Evolutionary conservation across 1,140 invertebrate species (phyloP).

Genomic region (Bombus pyrosoma): DNA sequence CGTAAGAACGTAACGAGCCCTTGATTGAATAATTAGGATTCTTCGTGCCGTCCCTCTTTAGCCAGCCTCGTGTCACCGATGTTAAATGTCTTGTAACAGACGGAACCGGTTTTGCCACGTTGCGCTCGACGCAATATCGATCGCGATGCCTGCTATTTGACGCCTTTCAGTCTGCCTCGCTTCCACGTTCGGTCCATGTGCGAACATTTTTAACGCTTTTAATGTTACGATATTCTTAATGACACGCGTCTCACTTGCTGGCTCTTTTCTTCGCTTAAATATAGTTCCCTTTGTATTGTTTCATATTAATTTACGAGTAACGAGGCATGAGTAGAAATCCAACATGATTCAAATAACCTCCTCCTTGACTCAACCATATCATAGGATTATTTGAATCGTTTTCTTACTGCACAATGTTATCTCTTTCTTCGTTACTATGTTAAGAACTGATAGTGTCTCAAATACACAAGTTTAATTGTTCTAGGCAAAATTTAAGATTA

Average conservation of each 20-base stretch:
- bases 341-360: no score
- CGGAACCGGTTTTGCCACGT: constrained; percentile 40
- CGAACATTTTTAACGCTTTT: background rate
- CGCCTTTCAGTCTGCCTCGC: background rate
- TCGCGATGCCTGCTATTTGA: constrained; percentile 31
- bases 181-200: background rate
- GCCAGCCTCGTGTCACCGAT: constrained; percentile 31
- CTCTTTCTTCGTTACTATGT: no score
- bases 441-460: fast-evolving
- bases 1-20: background rate
- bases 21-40: constrained; percentile 53
- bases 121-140: constrained; percentile 13
- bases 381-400: no score
- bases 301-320: no score
- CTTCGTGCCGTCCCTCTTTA: constrained; percentile 2
- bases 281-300: no score
- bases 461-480: no score
- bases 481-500: no score
- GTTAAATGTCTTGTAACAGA: background rate
- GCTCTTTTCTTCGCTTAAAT: no score
- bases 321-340: no score
- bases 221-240: background rate
- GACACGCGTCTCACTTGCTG: background rate
- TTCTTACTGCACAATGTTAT: no score
- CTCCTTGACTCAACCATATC: no score